Evolutionary conservation across 1,140 invertebrate genomes (phyloP).

Genomic region (Gryon sp.): DNA sequence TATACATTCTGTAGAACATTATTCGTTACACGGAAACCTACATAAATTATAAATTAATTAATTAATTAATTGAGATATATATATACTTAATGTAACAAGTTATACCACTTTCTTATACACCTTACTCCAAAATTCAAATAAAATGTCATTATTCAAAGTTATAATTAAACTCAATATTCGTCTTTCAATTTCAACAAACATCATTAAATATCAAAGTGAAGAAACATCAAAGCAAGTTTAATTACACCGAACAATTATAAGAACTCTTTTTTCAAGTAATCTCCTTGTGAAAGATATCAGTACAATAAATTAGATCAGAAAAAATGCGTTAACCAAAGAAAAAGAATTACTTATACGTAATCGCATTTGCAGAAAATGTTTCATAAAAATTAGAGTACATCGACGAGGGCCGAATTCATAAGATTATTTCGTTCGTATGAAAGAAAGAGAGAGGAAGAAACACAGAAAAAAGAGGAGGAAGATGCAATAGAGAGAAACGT

Average conservation of each 20-base stretch:
- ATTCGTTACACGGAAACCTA: too few species aligned
- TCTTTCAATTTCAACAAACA: too few species aligned
- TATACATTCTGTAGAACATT: too few species aligned
- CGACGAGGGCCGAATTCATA: slow-evolving; percentile 28
- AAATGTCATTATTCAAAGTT: too few species aligned
- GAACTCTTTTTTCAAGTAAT: slow-evolving; percentile 6
- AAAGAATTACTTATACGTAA: slow-evolving; percentile 38
- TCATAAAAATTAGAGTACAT: slow-evolving; percentile 36
- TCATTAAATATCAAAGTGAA: slow-evolving; percentile 2
- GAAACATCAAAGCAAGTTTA: slow-evolving; percentile 9
- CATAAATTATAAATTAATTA: too few species aligned
- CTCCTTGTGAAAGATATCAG: slow-evolving; percentile 3
- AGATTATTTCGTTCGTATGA: slow-evolving; percentile 31
- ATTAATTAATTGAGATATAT: too few species aligned
- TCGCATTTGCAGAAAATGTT: slow-evolving; percentile 49
- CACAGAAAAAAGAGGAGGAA: not conserved
- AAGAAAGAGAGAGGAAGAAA: too few species aligned
- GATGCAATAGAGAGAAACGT: slow-evolving; percentile 17
- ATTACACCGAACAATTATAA: slow-evolving; percentile 12
- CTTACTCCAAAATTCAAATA: too few species aligned
- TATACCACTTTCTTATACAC: too few species aligned
- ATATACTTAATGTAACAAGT: too few species aligned
- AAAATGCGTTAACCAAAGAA: slow-evolving; percentile 14
- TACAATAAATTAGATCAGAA: slow-evolving; percentile 16
- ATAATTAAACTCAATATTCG: too few species aligned